Percentiles rank a stretch among this genome's conserved stretches.
These are phyloP conservation scores for Danaus melanippus DNA, from an alignment of 1,140 invertebrate genomes.

Conservation along the genomic window DNA sequence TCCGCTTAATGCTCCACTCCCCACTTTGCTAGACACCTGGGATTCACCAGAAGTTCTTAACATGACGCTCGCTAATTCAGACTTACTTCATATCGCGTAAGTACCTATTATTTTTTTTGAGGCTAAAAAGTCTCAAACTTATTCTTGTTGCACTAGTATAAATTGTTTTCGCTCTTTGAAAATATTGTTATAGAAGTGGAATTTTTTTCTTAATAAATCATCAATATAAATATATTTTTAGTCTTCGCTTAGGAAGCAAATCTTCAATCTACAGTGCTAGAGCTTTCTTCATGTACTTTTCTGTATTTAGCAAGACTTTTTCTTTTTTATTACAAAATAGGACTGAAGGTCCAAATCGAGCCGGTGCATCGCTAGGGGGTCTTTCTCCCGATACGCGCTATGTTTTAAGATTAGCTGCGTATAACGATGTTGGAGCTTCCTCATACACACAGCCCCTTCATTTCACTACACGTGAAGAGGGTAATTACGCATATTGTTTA, in stretches of 20 bases:
- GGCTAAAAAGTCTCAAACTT: too few relatives aligned
- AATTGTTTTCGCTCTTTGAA: too few relatives aligned
- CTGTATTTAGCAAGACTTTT: too few relatives aligned
- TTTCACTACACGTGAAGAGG: slow-evolving; percentile 62
- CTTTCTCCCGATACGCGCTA: slow-evolving; percentile 59
- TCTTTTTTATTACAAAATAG: slow-evolving; percentile 19
- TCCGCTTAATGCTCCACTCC: slow-evolving; percentile 50
- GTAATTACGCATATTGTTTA: slow-evolving; percentile 23
- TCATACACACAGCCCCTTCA: slow-evolving; percentile 52
- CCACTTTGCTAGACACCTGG: slow-evolving; percentile 54
- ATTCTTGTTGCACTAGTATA: too few relatives aligned
- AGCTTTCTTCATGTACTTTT: too few relatives aligned
- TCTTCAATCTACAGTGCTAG: too few relatives aligned
- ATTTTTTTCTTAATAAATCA: too few relatives aligned
- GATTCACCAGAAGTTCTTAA: slow-evolving; percentile 54
- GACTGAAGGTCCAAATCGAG: slow-evolving; percentile 54
- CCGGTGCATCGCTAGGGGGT: slow-evolving; percentile 47
- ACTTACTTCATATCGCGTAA: slow-evolving; percentile 61
- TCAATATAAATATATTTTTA: too few relatives aligned
- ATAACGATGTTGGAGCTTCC: slow-evolving; percentile 58
- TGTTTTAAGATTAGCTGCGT: slow-evolving; percentile 53
- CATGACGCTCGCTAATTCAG: slow-evolving; percentile 53
- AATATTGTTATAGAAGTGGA: too few relatives aligned
- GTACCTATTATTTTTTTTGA: slow-evolving; percentile 18
- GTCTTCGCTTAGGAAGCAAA: too few relatives aligned